phyloP scores from a whole-genome alignment of 23 tunicate species.

The Halocynthia roretzi region DNA sequence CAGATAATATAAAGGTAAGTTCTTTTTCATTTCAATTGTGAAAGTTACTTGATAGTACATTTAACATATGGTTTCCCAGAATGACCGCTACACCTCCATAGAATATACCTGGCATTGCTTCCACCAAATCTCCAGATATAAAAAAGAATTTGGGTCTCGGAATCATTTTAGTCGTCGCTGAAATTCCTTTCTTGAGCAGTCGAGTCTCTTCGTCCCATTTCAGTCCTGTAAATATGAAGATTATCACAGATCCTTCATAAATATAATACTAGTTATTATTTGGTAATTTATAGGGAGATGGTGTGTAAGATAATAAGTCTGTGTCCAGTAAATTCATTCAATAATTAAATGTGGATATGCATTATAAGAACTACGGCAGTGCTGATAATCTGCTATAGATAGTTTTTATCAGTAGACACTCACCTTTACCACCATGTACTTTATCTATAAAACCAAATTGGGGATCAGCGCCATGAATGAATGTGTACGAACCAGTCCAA shows the following conservation, averaged over 20 bases:
- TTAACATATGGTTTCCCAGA: no score
- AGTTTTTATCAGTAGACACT: neutral
- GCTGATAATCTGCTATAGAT: no score
- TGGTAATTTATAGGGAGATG: neutral
- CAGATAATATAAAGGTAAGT: neutral
- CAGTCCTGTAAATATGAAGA: neutral
- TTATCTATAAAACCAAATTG: slow-evolving; percentile 76
- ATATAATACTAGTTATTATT: neutral
- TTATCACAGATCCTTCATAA: no score
- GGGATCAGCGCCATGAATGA: slow-evolving; percentile 74
- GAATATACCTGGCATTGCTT: slow-evolving; percentile 69
- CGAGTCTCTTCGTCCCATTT: slow-evolving; percentile 58
- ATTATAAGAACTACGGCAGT: no score
- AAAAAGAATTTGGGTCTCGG: slow-evolving; percentile 65
- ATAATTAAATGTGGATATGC: neutral
- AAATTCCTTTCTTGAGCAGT: slow-evolving; percentile 26
- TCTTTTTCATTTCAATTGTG: no score
- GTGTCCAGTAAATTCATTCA: neutral
- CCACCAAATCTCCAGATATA: slow-evolving; percentile 60
- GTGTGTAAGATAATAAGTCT: neutral
- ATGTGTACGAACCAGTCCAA: neutral
- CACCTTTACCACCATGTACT: slow-evolving; percentile 44
- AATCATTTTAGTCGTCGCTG: slow-evolving; percentile 41
- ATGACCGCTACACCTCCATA: neutral
- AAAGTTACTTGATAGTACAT: no score